Percentiles rank a stretch among this genome's conserved stretches.
These are phyloP conservation scores for Hybognathus amarus DNA, from an alignment of 2,797 vertebrate genomes.

Conservation along the genomic window DNA sequence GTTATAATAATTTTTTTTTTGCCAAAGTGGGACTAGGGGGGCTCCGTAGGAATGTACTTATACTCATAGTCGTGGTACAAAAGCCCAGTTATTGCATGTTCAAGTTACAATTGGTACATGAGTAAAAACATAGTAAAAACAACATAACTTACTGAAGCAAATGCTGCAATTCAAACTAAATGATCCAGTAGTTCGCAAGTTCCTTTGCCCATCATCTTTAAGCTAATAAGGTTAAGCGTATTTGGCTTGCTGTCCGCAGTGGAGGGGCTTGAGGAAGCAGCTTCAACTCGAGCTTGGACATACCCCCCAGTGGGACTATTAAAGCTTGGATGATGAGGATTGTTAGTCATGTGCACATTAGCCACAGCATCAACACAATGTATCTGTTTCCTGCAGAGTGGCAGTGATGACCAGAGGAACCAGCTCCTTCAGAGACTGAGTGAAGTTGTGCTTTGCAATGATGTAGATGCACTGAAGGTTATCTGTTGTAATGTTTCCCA, in stretches of 20 bases:
- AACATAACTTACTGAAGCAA: background rate
- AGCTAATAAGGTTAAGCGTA: background rate
- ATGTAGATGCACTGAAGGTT: conserved; percentile 46
- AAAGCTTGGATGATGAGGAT: too few species aligned
- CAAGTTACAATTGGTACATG: background rate
- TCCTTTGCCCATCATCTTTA: background rate
- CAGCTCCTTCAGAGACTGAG: conserved; percentile 50
- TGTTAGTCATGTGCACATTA: background rate
- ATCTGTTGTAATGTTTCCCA: background rate
- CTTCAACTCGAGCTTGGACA: too few species aligned
- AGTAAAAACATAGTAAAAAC: background rate
- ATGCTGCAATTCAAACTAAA: background rate
- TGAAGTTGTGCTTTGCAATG: conserved; percentile 56
- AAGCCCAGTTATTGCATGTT: background rate
- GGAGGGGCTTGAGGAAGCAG: too few species aligned
- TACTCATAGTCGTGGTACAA: background rate
- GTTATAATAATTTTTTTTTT: too few species aligned
- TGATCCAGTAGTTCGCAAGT: background rate
- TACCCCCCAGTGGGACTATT: too few species aligned
- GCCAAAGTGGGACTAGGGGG: too few species aligned
- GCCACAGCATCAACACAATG: background rate
- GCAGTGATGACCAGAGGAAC: conserved; percentile 46
- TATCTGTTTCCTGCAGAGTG: conserved; percentile 61
- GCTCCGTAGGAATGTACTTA: background rate
- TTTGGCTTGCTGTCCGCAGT: too few species aligned